Evolutionary conservation across 2,888 invertebrate genomes (phyloP), one percentile per base, ranked within the genome.

Genomic region (Acanthosepion lycidas): DNA sequence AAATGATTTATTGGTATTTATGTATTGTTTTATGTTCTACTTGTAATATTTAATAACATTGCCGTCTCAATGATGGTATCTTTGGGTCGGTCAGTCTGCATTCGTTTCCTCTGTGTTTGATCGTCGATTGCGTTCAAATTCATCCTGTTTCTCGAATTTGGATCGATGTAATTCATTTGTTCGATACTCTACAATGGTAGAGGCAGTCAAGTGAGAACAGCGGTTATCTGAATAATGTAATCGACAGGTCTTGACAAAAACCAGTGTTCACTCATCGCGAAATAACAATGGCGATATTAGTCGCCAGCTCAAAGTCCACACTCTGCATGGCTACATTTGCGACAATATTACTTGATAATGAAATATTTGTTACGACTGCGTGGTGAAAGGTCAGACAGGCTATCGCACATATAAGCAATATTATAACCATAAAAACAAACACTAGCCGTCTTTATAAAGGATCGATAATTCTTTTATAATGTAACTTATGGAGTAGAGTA

Each of bases 131-230:
- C 78, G n/a, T 78, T 78, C 78, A 78, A 78, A 28, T 78, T 78
- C 78, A 28, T 78, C 28, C 78, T 78, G 78, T 78, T 78, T 28
- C 28, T n/a, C 9, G 78, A 78, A 78, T 78, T 8, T 28, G 28
- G 78, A 78, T 78, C 78, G 78, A 78, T 78, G 26, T 78, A 78
- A 78, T 78, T 78, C 78, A 78, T 78, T 78, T 78, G 78, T 78
- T 26, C 78, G 78, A 78, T 78, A 78, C 28, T 78, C 78, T 28
- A 78, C 78, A 78, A 28, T 78, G 26, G 78, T n/a, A n/a, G 9
- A 78, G 28, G 78, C 78, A 78, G 78, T 28, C 78, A 78, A 78
- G 78, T 78, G 78, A 28, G 78, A 78, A 78, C 28, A 6, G 78
- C 3, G 8, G 78, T 28, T 78, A n/a, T 28, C 78, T 78, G 6